Evolutionary conservation across 2,797 vertebrate genomes (phyloP), one percentile per base, ranked within the genome.

Genomic region (Rhabdophis nuchalis): DNA sequence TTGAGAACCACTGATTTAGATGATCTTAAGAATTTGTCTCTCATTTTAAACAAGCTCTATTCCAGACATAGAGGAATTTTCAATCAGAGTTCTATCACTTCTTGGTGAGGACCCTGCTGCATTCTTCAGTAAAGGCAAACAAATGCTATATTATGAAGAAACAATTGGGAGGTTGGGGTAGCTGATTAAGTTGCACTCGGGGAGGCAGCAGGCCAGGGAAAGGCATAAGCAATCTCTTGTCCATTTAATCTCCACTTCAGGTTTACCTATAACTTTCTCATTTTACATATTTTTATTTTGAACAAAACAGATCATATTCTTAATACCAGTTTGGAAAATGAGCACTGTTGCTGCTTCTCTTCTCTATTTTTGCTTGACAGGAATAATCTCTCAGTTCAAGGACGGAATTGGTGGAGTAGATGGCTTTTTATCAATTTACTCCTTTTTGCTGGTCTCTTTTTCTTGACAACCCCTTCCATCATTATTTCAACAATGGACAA

Each of bases 391-490:
- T 99, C 99, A 0, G 94, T 98, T 93, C 96, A 54, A 86, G 98
- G 98, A 6, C 88, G 97, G 57, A 92, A 46, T 36, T 99, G 99
- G 99, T 98, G 98, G 98, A 54, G 97, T 4, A 98, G 98, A 87
- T 98, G 97, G 92, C 46, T 98, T 87, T 93, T 97, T 88, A 97
- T 99, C 95, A 99, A 99, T 97, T 90, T 98, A 36, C 90, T 96
- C 0, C 98, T 99, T 91, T 98, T 98, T 93, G 6, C 99, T 95
- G 97, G 98, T 91, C 98, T 99, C 36, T 99, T 99, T 96, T 99
- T 99, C 97, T 98, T 99, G 96, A 99, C 99, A 1, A 99, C 99
- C 4, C 99, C 99, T 86, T 97, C 98, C 89, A 99, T 99, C 96
- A 98, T 99, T 91, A 98, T 99, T 94, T 98, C 94, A 95, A 99